These are phyloP conservation scores for Erebia ligea DNA, from an alignment of 2,888 invertebrate species.

Conservation along the genomic window DNA sequence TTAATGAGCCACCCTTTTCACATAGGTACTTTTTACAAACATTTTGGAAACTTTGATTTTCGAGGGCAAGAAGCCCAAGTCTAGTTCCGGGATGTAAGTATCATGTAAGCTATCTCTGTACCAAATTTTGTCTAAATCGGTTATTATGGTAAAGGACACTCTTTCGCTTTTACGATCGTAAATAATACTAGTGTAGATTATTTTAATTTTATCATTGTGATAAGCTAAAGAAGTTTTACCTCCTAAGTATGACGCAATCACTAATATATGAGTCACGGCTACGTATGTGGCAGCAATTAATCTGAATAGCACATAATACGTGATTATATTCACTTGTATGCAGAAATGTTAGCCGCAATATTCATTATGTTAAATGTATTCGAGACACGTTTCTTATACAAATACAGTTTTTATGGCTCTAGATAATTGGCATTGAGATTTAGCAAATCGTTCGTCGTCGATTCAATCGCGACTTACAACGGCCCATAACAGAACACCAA, in stretches of 20 bases:
- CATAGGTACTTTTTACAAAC: too few relatives aligned
- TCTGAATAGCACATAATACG: conserved; percentile 28
- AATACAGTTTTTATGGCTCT: not conserved
- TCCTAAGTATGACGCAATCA: not conserved
- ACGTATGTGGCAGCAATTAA: conserved; percentile 26
- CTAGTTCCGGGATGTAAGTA: too few relatives aligned
- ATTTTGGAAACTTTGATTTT: too few relatives aligned
- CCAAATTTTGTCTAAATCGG: too few relatives aligned
- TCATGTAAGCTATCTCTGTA: too few relatives aligned
- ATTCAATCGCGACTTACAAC: too few relatives aligned
- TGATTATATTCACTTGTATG: conserved; percentile 23
- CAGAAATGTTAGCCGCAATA: conserved; percentile 5
- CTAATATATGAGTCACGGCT: conserved; percentile 25
- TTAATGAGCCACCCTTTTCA: too few relatives aligned
- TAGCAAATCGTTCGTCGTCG: not conserved
- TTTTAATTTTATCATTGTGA: not conserved
- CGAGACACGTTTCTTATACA: conserved; percentile 9
- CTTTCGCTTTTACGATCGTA: too few relatives aligned
- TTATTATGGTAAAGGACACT: too few relatives aligned
- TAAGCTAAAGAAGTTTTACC: not conserved
- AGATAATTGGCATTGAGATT: not conserved
- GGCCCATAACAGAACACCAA: too few relatives aligned
- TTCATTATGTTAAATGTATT: conserved; percentile 2
- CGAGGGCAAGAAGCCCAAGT: too few relatives aligned
- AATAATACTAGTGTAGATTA: too few relatives aligned